A percentile compares a stretch with the other conserved stretches of the same genome.
phyloP scores from a whole-genome alignment of 2,888 invertebrate species.

The Phyllotreta striolata region DNA sequence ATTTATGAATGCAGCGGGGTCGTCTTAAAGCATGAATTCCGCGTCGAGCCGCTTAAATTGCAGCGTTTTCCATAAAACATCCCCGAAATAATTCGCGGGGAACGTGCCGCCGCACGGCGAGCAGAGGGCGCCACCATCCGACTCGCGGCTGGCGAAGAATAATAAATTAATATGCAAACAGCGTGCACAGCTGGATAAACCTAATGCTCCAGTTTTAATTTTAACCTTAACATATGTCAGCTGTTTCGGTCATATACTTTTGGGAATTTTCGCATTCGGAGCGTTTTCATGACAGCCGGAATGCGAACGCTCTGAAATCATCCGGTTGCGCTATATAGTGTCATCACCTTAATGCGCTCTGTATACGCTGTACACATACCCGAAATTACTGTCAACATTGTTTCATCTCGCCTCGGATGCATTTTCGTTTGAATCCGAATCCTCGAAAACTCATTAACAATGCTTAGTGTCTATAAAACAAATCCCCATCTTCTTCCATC shows the following conservation, averaged over 20 bases:
- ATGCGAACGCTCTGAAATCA: slow-evolving; percentile 29
- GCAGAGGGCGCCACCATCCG: slow-evolving; percentile 30
- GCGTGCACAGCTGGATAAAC: slow-evolving; percentile 46
- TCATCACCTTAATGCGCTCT: slow-evolving; percentile 24
- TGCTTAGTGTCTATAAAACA: too few relatives aligned
- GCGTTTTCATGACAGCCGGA: slow-evolving; percentile 31
- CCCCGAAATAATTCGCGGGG: slow-evolving; percentile 29
- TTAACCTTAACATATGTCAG: slow-evolving; percentile 49
- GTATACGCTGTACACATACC: slow-evolving; percentile 14
- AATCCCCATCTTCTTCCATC: too few relatives aligned
- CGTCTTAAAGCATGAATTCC: slow-evolving; percentile 18
- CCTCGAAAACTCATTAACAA: too few relatives aligned
- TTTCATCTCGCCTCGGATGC: slow-evolving; percentile 4
- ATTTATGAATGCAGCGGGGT: slow-evolving; percentile 20
- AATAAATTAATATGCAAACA: slow-evolving; percentile 51
- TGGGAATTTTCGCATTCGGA: slow-evolving; percentile 38
- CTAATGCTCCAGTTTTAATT: slow-evolving; percentile 47
- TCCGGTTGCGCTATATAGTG: slow-evolving; percentile 12
- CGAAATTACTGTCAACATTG: slow-evolving; percentile 21
- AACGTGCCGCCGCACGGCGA: slow-evolving; percentile 19
- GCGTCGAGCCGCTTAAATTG: slow-evolving; percentile 22
- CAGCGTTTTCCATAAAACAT: slow-evolving; percentile 28
- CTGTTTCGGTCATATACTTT: slow-evolving; percentile 44
- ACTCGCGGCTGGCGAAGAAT: slow-evolving; percentile 41
- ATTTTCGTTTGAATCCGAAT: neutral